Evolutionary conservation across 2,113 vertebrate genomes (phyloP).

Genomic region (Psophia crepitans): DNA sequence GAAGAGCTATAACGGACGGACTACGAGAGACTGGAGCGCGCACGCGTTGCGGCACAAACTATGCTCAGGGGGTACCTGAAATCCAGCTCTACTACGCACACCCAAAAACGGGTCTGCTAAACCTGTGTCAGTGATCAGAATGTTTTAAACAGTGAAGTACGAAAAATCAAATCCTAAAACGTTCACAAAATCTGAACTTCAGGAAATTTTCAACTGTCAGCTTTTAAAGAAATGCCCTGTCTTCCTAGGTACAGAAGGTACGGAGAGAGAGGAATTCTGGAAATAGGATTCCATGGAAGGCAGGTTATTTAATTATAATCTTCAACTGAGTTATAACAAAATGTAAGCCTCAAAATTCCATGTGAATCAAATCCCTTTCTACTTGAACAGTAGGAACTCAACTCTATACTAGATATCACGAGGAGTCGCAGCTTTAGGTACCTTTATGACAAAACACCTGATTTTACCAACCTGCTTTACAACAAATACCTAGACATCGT

Average conservation of each 20-base stretch:
- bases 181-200: background rate
- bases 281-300: background rate
- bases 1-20: background rate
- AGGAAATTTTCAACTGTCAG: background rate
- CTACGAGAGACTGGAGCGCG: rapidly evolving
- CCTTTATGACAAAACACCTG: background rate
- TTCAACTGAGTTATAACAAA: background rate
- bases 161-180: background rate
- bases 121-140: background rate
- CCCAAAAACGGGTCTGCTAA: background rate
- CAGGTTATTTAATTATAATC: background rate
- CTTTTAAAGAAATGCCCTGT: background rate
- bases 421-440: background rate
- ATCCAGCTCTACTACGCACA: background rate
- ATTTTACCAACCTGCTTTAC: background rate
- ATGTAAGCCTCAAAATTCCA: background rate
- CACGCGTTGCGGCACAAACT: background rate
- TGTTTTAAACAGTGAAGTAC: background rate
- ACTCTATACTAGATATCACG: rapidly evolving
- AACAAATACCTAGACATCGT: background rate
- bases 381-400: background rate
- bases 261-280: background rate
- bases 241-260: background rate
- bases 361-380: background rate
- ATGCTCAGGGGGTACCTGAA: background rate